Base-by-base conservation (phyloP, 2,888 invertebrate species). In the Dendrolimus houi region DNA sequence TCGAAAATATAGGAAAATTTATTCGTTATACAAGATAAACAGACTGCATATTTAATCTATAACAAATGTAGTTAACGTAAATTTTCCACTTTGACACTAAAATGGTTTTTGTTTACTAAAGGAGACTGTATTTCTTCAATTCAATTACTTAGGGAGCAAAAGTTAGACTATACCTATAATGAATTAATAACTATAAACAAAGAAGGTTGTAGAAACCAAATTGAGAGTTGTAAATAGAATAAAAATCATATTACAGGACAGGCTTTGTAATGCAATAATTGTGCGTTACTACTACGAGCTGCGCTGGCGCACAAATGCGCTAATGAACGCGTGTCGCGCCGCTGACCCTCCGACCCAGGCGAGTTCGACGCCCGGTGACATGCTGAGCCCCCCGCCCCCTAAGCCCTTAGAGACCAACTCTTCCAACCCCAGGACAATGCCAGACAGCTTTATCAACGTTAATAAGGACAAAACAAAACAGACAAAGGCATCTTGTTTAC, bases 311-410 rank as follows among this genome's bases (percentile, higher is more conserved):
- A 79, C 67, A 75, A 74, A 73, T 75, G 76, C 81, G 73, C 79
- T 85, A 85, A 88, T 86, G 84, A 85, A 81, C 79, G 85, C 79
- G 72, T 81, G 85, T 83, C 84, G 87, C 85, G 80, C 74, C 75
- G 83, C 78, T 88, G 87, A 89, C 90, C 90, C 87, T 29, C 75
- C 87, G 90, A 89, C 89, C 88, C 86, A 84, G 86, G 82, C 84
- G 80, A 75, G 89, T 83, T 89, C 88, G 84, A 81, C 70, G 90
- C 67, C 84, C 88, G 81, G 62, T 64, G 67, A 58, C 66, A 65
- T 61, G 69, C 67, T 72, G 67, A 74, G 65, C 70, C 56, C 69
- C 62, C 63, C 66, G 58, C 65, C 60, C 62, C 67, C 59, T 59
- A 53, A 52, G 54, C 63, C 61, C 59, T 55, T 52, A 57, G 52